Conservation (phyloP, 2,113 vertebrate species). For the Motacilla alba region DNA sequence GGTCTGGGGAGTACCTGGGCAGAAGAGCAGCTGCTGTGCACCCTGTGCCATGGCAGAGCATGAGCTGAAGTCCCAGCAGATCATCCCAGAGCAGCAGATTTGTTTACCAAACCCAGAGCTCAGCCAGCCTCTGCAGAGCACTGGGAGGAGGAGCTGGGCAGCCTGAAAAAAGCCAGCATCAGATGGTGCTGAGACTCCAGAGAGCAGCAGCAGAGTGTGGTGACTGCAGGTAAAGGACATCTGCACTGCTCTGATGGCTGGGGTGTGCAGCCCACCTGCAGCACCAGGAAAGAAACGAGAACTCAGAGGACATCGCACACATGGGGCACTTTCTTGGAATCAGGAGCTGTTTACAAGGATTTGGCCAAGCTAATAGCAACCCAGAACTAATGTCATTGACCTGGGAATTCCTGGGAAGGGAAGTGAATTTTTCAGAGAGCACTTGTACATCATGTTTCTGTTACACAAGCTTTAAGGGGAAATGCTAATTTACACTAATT, state of each 20-base stretch:
- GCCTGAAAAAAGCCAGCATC: not conserved
- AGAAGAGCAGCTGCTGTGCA: not conserved
- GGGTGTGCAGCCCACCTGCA: not conserved
- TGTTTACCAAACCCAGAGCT: not conserved
- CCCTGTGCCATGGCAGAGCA: not conserved
- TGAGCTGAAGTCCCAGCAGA: not conserved
- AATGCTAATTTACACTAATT: not conserved
- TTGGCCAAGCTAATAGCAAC: not conserved
- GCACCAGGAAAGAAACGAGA: not conserved
- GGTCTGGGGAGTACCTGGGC: no score
- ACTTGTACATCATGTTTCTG: not conserved
- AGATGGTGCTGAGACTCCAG: not conserved
- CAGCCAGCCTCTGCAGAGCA: not conserved
- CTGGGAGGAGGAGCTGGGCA: not conserved
- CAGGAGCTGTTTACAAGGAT: not conserved
- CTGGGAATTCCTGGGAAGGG: not conserved
- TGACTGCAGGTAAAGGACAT: not conserved
- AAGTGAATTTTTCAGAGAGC: not conserved
- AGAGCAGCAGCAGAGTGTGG: rapidly evolving
- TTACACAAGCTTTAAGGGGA: not conserved
- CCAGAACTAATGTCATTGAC: not conserved
- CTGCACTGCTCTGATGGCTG: not conserved
- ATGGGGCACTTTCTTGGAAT: not conserved
- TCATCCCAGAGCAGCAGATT: not conserved
- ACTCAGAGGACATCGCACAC: rapidly evolving